A percentile compares a stretch with the other conserved stretches of the same genome.
These are phyloP conservation scores for Mesorhabditis spiculigera DNA, from an alignment of 2,888 invertebrate genomes.

Conservation along the genomic window DNA sequence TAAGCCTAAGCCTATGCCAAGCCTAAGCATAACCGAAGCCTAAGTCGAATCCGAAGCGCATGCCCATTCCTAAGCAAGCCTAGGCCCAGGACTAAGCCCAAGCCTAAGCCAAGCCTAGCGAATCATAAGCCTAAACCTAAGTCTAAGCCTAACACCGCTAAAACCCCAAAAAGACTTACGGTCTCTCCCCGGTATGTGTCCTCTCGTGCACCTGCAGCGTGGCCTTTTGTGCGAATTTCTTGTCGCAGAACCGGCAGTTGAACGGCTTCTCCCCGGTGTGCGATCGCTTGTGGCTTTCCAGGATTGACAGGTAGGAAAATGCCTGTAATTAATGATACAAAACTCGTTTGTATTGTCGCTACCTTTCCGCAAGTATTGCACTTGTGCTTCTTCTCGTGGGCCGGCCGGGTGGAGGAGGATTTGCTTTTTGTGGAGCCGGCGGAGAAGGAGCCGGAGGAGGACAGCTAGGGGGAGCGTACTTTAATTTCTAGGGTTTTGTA, in stretches of 20 bases:
- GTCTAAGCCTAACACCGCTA: background rate
- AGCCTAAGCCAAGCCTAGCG: no score
- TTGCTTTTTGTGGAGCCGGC: background rate
- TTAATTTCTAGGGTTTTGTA: no score
- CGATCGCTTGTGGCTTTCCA: conserved; percentile 58
- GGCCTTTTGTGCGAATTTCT: conserved; percentile 58
- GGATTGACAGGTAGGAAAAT: conserved; percentile 55
- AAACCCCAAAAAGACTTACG: conserved; percentile 29
- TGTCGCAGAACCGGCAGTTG: conserved; percentile 56
- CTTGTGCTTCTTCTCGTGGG: conserved; percentile 50
- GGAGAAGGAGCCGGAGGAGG: conserved; percentile 9
- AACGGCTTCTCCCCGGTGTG: conserved; percentile 59
- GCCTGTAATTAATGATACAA: conserved; percentile 8
- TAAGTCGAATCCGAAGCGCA: no score
- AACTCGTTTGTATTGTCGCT: background rate
- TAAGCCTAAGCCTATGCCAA: no score
- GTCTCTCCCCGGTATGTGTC: conserved; percentile 57
- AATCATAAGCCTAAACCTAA: no score
- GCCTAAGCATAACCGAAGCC: no score
- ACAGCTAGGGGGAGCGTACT: background rate
- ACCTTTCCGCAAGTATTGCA: conserved; percentile 54
- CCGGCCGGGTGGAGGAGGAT: background rate
- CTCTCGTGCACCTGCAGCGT: conserved; percentile 58
- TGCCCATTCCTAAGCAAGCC: no score
- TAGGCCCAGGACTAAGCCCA: background rate